phyloP scores from a whole-genome alignment of 2,888 invertebrate genomes.

The Lasioglossum zephyrum region DNA sequence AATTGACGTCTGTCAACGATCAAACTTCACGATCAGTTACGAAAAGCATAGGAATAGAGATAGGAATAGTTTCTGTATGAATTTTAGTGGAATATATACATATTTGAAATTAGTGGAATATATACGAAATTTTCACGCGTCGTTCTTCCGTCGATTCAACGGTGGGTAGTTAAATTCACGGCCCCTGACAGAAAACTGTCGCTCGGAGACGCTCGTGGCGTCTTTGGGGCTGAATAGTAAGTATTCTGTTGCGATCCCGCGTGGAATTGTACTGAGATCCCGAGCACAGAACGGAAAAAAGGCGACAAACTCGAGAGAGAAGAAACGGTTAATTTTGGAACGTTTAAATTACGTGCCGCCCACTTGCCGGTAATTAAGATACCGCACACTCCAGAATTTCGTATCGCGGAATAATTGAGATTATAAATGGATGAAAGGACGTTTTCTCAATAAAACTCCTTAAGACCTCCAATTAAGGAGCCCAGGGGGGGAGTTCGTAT shows the following conservation, averaged over 20 bases:
- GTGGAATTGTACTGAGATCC: slow-evolving; percentile 23
- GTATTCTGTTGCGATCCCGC: slow-evolving; percentile 20
- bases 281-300: not conserved
- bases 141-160: not conserved
- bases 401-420: slow-evolving; percentile 60
- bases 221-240: not conserved
- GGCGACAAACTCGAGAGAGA: slow-evolving; percentile 11
- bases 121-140: not conserved
- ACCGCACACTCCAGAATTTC: slow-evolving; percentile 49
- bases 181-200: not conserved
- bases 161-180: not conserved
- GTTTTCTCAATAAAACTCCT: slow-evolving; percentile 53
- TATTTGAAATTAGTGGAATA: too few species aligned
- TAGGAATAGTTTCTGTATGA: too few species aligned
- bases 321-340: slow-evolving; percentile 43
- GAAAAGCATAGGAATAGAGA: too few species aligned
- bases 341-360: slow-evolving; percentile 60
- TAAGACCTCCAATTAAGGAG: slow-evolving; percentile 48
- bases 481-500: slow-evolving; percentile 20
- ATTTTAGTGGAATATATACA: too few species aligned
- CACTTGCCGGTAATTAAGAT: slow-evolving; percentile 63
- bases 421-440: slow-evolving; percentile 57
- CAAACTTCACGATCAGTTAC: too few species aligned
- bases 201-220: slow-evolving; percentile 20
- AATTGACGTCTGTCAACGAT: too few species aligned